Percentiles rank a stretch among this genome's conserved stretches.
Conservation (phyloP, 2,888 invertebrate genomes). For the Aphrophora alni region DNA sequence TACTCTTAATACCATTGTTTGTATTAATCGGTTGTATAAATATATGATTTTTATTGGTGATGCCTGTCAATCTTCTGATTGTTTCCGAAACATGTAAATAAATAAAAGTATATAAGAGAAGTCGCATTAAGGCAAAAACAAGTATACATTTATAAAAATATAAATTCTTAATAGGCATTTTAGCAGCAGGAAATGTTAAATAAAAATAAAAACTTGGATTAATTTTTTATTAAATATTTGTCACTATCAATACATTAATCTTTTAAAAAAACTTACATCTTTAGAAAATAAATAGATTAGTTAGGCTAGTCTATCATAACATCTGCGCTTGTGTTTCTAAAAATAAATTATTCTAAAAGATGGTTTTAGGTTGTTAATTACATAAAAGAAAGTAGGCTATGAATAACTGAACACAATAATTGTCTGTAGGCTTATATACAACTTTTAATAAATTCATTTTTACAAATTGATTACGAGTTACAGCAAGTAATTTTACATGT, state of each 20-base stretch:
- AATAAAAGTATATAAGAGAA: no score
- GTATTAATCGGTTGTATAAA: no score
- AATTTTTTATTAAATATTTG: background rate
- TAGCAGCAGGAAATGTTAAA: background rate
- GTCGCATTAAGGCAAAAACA: no score
- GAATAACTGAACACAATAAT: background rate
- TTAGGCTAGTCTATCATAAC: background rate
- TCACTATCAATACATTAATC: background rate
- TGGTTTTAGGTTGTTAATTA: background rate
- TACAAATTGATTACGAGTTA: background rate
- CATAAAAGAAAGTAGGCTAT: background rate
- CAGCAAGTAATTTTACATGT: no score
- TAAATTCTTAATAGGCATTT: no score
- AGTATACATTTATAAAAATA: no score
- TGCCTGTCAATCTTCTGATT: no score
- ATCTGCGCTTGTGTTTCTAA: background rate
- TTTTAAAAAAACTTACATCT: background rate
- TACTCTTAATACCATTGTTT: no score
- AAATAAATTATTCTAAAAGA: background rate
- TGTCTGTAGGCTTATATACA: background rate
- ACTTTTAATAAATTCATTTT: background rate
- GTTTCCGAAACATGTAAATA: no score
- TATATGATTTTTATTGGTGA: no score
- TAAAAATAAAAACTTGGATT: background rate
- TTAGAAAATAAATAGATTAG: slow-evolving; percentile 1